phyloP scores from a whole-genome alignment of 2,888 invertebrate genomes.

The Ochlodes sylvanus region DNA sequence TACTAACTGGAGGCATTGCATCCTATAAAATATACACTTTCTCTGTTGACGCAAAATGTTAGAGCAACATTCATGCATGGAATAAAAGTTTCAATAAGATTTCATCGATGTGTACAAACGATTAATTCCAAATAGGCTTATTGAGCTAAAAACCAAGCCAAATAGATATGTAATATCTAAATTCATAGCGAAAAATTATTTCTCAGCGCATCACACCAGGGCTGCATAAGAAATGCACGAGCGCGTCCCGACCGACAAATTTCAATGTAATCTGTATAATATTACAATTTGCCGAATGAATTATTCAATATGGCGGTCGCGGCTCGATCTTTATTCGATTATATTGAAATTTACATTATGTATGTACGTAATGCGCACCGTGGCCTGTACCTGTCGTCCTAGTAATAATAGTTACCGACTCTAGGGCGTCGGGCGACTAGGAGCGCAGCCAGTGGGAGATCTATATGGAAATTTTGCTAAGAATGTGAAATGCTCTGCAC shows the following conservation, averaged over 20 bases:
- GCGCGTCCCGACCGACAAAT: conserved; percentile 67
- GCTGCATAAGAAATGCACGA: conserved; percentile 50
- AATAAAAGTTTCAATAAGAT: too few relatives aligned
- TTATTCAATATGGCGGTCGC: conserved; percentile 71
- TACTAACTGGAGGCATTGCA: too few relatives aligned
- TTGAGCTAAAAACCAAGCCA: background rate
- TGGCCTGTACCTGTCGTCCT: conserved; percentile 42
- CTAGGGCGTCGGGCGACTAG: conserved; percentile 12
- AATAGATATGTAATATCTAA: conserved; percentile 33
- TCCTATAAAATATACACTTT: too few relatives aligned
- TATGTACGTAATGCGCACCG: conserved; percentile 44
- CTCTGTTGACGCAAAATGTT: too few relatives aligned
- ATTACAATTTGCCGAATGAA: conserved; percentile 76
- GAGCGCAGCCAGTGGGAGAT: conserved; percentile 4
- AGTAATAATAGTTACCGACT: conserved; percentile 36
- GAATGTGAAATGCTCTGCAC: conserved; percentile 2
- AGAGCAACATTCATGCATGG: too few relatives aligned
- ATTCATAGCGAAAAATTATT: conserved; percentile 40
- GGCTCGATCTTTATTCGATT: conserved; percentile 68
- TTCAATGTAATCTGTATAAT: conserved; percentile 73
- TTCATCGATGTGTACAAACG: too few relatives aligned
- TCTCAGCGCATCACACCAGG: conserved; percentile 39
- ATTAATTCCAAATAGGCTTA: too few relatives aligned
- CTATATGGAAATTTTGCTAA: conserved; percentile 19
- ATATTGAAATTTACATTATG: conserved; percentile 60